Base-by-base conservation (phyloP, 2,797 vertebrate genomes). In the Periophthalmus magnuspinnatus region DNA sequence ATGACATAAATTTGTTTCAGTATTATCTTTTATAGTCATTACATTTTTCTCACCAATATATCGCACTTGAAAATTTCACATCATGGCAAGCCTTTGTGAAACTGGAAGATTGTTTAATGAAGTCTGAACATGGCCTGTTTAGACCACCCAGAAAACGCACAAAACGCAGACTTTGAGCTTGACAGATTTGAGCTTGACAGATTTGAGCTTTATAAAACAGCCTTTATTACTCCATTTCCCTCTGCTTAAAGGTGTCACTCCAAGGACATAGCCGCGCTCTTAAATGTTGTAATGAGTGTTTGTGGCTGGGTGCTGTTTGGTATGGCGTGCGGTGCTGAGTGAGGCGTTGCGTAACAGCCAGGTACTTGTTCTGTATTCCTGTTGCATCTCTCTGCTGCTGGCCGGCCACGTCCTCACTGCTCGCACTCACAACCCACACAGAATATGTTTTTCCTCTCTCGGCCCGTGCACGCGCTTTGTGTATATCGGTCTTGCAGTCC, bases 291-390 rank as follows among this genome's bases (percentile, higher is more conserved):
- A 1, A 24, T 17, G 11, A 6, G 24, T 33, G 28, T 58, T 58
- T 55, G 52, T 55, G 52, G 52, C n/a, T 2, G 9, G 11, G n/a
- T 32, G 55, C 55, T 57, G 22, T 57, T 57, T 24, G 81, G 72
- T 73, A 79, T 81, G 70, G 81, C 84, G 83, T 85, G 76, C 86
- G 83, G 83, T 82, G 77, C 73, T 75, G 84, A 84, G 81, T 80
- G 76, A 71, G 73, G 80, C 91, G 92, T 92, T 93, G 92, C 92
- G 91, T 92, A 92, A 92, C 87, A 83, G 79, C 80, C 89, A 86
- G 86, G 81, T 90, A 67, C 52, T 92, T 17, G 79, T 88, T 93
- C 91, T 91, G 92, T 93, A 93, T 94, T 93, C 93, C 86, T 90
- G 87, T 90, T 90, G 91, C 90, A 90, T 93, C 81, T 85, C 86